Percentiles rank a stretch among this genome's conserved stretches.
phyloP scores from a whole-genome alignment of 1,140 invertebrate genomes.

The Neodiprion fabricii region DNA sequence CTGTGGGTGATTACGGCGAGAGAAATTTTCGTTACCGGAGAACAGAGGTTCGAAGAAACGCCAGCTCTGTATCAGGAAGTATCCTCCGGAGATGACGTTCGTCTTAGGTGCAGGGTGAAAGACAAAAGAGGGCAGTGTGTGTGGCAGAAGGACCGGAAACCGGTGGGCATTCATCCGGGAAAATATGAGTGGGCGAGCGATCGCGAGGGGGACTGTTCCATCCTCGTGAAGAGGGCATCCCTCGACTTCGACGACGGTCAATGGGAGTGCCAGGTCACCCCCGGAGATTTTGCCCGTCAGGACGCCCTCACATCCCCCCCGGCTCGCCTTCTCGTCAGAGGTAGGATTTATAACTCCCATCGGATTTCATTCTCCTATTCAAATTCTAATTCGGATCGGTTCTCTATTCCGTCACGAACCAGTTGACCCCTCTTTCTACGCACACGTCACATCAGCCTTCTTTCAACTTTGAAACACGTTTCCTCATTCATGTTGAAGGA shows the following conservation, averaged over 20 bases:
- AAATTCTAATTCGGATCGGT: neutral
- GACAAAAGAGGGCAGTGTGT: constrained; percentile 87
- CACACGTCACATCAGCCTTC: too few species aligned
- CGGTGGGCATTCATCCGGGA: constrained; percentile 81
- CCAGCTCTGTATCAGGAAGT: constrained; percentile 85
- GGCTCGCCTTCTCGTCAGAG: constrained; percentile 81
- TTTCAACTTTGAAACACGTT: too few species aligned
- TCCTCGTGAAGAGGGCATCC: constrained; percentile 81
- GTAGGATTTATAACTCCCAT: constrained; percentile 58
- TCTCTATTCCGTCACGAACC: neutral
- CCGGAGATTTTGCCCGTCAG: constrained; percentile 65
- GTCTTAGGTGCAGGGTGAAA: constrained; percentile 81
- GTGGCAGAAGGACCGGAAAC: constrained; percentile 93
- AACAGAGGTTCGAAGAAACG: constrained; percentile 83
- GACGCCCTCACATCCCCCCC: constrained; percentile 85
- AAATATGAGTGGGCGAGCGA: constrained; percentile 89
- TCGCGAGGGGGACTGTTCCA: constrained; percentile 77
- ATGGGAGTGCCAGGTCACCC: constrained; percentile 93
- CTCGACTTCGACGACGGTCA: constrained; percentile 87
- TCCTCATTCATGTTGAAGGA: too few species aligned
- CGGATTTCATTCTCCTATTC: neutral
- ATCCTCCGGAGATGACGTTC: constrained; percentile 81
- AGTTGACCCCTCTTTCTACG: too few species aligned
- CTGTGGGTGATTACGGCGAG: too few species aligned
- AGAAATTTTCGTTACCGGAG: constrained; percentile 31